phyloP scores from a whole-genome alignment of 1,140 invertebrate species.

The Ceratina australensis region DNA sequence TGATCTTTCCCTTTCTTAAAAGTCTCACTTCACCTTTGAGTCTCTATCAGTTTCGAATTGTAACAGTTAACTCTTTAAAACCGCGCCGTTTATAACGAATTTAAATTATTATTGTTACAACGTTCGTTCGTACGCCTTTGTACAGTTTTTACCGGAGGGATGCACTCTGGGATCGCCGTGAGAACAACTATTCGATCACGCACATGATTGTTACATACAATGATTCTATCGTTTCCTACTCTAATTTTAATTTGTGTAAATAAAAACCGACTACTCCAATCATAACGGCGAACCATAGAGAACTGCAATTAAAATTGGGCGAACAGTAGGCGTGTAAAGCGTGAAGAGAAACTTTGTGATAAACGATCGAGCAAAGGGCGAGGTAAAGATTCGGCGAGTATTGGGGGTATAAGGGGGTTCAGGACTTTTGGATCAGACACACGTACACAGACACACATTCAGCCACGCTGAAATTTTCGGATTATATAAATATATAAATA shows the following conservation, averaged over 20 bases:
- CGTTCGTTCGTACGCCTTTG: too few relatives aligned
- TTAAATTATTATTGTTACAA: too few relatives aligned
- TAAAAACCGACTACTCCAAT: neutral
- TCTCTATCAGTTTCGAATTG: neutral
- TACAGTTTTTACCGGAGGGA: neutral
- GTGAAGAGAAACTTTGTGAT: constrained; percentile 48
- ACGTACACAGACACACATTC: constrained; percentile 4
- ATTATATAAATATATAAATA: constrained; percentile 71
- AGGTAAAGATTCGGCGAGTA: neutral
- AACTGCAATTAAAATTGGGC: too few relatives aligned
- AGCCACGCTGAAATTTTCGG: constrained; percentile 65
- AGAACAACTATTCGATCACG: neutral
- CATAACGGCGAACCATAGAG: too few relatives aligned
- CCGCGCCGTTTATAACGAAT: too few relatives aligned
- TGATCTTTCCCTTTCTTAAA: constrained; percentile 14
- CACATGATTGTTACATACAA: constrained; percentile 18
- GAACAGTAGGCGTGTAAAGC: neutral
- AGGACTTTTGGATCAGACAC: constrained; percentile 21
- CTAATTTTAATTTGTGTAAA: too few relatives aligned
- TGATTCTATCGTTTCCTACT: constrained; percentile 4
- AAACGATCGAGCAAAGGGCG: constrained; percentile 51
- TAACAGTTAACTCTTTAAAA: too few relatives aligned
- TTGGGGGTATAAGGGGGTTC: constrained; percentile 12
- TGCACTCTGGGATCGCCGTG: too few relatives aligned
- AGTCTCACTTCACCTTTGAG: neutral